A percentile compares a stretch with the other conserved stretches of the same genome.
phyloP scores from a whole-genome alignment of 2,888 invertebrate genomes.

The Camptogramma bilineatum region DNA sequence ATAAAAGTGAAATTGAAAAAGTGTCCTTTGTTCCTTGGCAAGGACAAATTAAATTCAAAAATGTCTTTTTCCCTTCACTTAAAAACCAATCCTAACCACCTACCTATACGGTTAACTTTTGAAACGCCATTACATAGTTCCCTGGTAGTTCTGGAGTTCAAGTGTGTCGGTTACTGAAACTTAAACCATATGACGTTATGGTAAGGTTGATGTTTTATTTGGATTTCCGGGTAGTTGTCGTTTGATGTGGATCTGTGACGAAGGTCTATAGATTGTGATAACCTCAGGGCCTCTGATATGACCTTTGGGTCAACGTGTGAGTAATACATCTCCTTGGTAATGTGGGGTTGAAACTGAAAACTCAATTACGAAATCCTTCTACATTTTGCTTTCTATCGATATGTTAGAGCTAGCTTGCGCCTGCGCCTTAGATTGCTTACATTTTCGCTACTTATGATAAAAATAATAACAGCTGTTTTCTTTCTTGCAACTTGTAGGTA shows the following conservation, averaged over 20 bases:
- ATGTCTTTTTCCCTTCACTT: conserved; percentile 2
- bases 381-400: neutral
- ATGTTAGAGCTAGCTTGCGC: no score
- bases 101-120: conserved; percentile 7
- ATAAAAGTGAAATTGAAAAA: conserved; percentile 34
- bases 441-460: no score
- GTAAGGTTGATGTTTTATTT: conserved; percentile 6
- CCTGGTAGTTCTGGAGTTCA: conserved; percentile 12
- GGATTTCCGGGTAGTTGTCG: conserved; percentile 26
- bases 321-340: conserved; percentile 30
- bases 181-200: conserved; percentile 1
- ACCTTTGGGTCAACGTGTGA: conserved; percentile 30
- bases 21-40: conserved; percentile 28
- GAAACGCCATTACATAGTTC: neutral
- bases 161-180: neutral
- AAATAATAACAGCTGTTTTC: no score
- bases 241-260: conserved; percentile 39
- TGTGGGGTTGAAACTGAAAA: neutral
- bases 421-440: no score
- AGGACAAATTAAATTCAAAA: conserved; percentile 28
- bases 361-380: neutral
- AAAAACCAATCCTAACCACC: conserved; percentile 2
- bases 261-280: conserved; percentile 40
- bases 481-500: no score
- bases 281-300: conserved; percentile 37